These are phyloP conservation scores for Tauraco hartlaubi DNA, from an alignment of 2,797 vertebrate genomes.

Conservation along the genomic window DNA sequence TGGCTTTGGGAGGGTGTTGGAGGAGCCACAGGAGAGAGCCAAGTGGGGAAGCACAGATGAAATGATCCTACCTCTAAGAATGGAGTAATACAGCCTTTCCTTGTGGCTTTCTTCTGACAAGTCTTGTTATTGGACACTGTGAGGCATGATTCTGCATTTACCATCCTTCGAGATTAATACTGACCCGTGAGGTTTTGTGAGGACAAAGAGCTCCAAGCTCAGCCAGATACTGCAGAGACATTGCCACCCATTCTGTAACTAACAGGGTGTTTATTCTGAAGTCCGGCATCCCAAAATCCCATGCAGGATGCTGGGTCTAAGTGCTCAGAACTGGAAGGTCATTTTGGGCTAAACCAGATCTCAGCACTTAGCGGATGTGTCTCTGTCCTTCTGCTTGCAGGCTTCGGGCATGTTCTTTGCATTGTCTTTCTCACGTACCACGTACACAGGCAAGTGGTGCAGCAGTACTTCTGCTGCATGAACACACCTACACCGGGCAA, in stretches of 20 bases:
- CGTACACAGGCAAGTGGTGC: rapidly evolving
- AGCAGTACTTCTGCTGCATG: not conserved
- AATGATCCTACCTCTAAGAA: not conserved
- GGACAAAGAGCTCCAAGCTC: not conserved
- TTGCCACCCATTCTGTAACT: not conserved
- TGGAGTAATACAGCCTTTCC: not conserved
- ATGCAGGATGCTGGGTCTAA: not conserved
- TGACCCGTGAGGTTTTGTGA: not conserved
- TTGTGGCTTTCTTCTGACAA: not conserved
- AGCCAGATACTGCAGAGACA: not conserved
- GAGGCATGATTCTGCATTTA: not conserved
- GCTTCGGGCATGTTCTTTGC: not conserved
- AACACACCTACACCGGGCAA: not conserved
- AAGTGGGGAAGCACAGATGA: not conserved
- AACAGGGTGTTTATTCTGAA: not conserved
- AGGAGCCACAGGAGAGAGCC: not conserved
- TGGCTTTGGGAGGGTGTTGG: not conserved
- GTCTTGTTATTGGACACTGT: not conserved
- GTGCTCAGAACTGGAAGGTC: not conserved
- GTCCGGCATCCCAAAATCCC: not conserved
- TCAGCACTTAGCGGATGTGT: not conserved
- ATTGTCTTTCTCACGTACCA: not conserved
- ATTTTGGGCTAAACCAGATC: not conserved
- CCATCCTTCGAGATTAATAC: not conserved
- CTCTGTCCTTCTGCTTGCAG: not conserved